These are phyloP conservation scores for Paracentrotus lividus DNA, from an alignment of 53 echinoderm and acorn worm genomes.

Conservation along the genomic window DNA sequence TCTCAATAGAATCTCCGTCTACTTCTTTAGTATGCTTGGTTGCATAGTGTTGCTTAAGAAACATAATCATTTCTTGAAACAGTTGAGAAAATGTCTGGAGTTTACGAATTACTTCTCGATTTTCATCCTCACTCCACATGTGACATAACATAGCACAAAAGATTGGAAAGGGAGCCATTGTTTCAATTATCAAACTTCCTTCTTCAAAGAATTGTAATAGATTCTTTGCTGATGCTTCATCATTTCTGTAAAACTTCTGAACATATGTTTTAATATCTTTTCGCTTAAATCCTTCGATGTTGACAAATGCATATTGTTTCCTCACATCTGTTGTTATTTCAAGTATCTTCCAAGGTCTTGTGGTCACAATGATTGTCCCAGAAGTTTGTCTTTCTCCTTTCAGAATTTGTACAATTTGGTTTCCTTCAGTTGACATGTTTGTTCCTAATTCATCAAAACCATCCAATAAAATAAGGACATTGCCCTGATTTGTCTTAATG, in stretches of 20 bases:
- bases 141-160: constrained; percentile 8
- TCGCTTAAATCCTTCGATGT: not conserved
- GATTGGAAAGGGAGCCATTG: not conserved
- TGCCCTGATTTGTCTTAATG: not conserved
- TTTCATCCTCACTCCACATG: not conserved
- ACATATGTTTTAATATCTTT: not conserved
- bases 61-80: not conserved
- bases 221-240: not conserved
- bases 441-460: not conserved
- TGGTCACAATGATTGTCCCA: not conserved
- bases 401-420: not conserved
- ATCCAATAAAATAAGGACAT: not conserved
- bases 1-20: not conserved
- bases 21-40: not conserved
- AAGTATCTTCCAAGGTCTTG: not conserved
- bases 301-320: not conserved
- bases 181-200: not conserved
- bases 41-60: not conserved
- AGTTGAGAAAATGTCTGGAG: constrained; percentile 12
- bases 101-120: not conserved
- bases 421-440: no score
- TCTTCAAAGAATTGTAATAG: not conserved
- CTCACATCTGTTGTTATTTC: not conserved
- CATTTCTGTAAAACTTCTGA: not conserved
- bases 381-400: no score